Base-by-base conservation (phyloP, 2,113 vertebrate species). In the Neogobius melanostomus region DNA sequence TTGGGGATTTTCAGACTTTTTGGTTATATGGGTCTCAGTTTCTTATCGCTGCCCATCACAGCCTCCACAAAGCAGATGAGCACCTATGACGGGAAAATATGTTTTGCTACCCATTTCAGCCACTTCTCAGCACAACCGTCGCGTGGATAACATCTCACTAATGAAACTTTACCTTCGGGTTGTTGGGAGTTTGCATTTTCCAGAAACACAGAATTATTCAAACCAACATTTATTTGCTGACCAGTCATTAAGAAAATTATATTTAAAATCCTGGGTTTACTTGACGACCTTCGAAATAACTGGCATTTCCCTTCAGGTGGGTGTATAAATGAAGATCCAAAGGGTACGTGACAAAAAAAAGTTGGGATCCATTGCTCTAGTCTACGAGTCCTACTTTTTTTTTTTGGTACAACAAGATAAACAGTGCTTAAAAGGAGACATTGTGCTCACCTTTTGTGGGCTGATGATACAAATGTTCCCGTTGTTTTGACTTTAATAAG, bases 401-500 rank as follows among this genome's bases (percentile, higher is more conserved):
- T 59, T 28, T 36, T 5, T 17, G 17, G 53, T 3, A 66, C 59
- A 21, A 63, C 66, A 7, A 16, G 1, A 9, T 47, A 14, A 8
- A 16, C 11, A 51, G 16, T 14, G 50, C 44, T 61, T 56, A 51
- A 14, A 51, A 74, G 68, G 15, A 14, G 48, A 62, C 50, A 60
- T 21, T 56, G 11, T 8, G 44, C 15, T 36, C 64, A 15, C 4
- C 10, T 36, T 75, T 11, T 75, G 6, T 11, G 6, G 36, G 53
- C 12, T 53, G 44, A 8, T 14, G 17, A 43, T 71, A 46, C 51
- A 53, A 60, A 15, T 59, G 16, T n/a, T 46, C 50, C 48, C 49
- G 50, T 66, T 6, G 21, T 43, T 65, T 78, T 75, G 52, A 64
- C 59, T 76, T 50, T 56, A 28, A 59, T 6, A 46, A 21, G 54